Conservation (phyloP, 2,797 vertebrate species). For the Phalloptychus januarius region DNA sequence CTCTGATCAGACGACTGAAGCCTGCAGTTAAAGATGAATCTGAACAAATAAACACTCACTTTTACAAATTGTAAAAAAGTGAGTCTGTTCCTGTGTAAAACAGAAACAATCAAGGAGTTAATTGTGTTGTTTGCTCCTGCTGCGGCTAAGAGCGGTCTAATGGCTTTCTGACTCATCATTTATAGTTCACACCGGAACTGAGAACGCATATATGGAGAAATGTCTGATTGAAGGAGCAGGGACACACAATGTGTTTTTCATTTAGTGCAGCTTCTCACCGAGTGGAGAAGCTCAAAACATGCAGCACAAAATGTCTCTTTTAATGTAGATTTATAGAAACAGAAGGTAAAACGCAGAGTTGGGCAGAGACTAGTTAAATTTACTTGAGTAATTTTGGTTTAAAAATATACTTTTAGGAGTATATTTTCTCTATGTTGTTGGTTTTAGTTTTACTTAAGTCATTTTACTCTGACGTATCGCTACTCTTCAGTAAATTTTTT, state of each 20-base stretch:
- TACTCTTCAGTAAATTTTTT: too few relatives aligned
- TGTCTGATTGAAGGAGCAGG: neutral
- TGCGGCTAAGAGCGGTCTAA: neutral
- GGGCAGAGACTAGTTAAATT: too few relatives aligned
- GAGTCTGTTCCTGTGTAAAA: neutral
- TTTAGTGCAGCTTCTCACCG: neutral
- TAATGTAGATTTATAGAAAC: neutral
- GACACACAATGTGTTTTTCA: neutral
- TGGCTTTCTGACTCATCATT: constrained; percentile 7
- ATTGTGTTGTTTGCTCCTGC: constrained; percentile 1
- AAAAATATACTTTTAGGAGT: too few relatives aligned
- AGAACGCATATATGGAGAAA: neutral
- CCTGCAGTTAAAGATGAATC: neutral
- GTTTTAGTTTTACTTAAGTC: too few relatives aligned
- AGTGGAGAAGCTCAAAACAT: neutral
- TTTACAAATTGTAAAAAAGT: neutral
- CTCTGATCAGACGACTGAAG: neutral
- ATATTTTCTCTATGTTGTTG: too few relatives aligned
- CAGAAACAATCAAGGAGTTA: neutral
- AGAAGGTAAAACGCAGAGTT: neutral
- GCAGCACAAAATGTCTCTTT: neutral
- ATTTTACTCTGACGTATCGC: too few relatives aligned
- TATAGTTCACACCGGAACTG: neutral
- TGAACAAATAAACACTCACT: neutral
- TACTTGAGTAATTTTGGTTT: neutral